These are phyloP conservation scores for Azemiops feae DNA, from an alignment of 2,113 vertebrate species.

Conservation along the genomic window DNA sequence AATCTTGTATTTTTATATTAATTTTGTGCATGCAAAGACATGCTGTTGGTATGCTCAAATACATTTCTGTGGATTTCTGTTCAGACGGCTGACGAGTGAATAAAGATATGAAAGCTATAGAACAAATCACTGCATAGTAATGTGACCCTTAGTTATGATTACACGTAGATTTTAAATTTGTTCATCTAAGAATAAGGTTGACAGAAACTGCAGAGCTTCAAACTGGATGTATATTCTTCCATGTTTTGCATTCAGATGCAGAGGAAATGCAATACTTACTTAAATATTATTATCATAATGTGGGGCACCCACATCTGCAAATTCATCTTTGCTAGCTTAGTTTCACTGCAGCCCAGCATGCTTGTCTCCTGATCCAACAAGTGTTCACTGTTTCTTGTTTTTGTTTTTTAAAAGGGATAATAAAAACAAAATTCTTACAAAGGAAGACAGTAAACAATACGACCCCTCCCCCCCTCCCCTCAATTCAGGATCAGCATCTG, in stretches of 20 bases:
- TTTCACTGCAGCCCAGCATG: neutral
- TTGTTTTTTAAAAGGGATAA: neutral
- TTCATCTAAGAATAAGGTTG: neutral
- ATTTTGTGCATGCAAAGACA: neutral
- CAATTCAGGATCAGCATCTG: neutral
- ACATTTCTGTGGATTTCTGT: neutral
- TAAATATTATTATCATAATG: neutral
- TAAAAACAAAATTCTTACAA: neutral
- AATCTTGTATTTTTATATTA: neutral
- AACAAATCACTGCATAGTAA: neutral
- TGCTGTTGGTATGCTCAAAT: neutral
- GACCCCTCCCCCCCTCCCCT: fast-evolving
- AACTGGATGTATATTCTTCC: neutral
- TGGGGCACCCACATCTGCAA: neutral
- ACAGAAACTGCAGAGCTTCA: neutral
- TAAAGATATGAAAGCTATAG: neutral
- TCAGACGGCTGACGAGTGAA: neutral
- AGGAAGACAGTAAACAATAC: neutral
- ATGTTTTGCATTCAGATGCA: neutral
- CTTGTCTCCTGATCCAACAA: neutral
- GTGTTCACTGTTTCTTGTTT: neutral
- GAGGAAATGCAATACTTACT: neutral
- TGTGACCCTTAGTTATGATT: neutral
- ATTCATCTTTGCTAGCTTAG: neutral
- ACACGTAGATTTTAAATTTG: neutral